Evolutionary conservation across 1,140 invertebrate genomes (phyloP).

Genomic region (Linepithema humile): DNA sequence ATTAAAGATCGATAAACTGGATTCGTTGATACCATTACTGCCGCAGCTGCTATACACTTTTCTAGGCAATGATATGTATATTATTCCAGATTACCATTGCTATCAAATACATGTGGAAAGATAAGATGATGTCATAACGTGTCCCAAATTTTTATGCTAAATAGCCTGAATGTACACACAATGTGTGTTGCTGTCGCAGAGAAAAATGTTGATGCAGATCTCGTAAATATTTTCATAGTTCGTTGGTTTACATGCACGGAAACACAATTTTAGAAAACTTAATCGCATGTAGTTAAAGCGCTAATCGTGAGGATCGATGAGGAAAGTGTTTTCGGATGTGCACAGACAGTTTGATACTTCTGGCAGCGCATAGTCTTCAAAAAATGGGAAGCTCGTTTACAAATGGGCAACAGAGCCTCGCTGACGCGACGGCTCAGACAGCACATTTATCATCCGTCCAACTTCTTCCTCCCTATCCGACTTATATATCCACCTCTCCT

Average conservation of each 20-base stretch:
- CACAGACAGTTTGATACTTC: conserved; percentile 51
- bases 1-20: not conserved
- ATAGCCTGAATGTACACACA: not conserved
- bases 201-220: not conserved
- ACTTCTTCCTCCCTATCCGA: conserved; percentile 62
- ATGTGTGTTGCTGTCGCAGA: not conserved
- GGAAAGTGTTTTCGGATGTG: conserved; percentile 33
- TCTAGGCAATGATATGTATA: not conserved
- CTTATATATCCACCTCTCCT: conserved; percentile 15
- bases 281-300: not conserved
- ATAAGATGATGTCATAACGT: not conserved
- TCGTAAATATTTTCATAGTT: not conserved
- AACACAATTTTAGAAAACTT: not conserved
- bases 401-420: conserved; percentile 77
- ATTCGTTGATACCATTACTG: not conserved
- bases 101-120: not conserved
- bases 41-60: not conserved
- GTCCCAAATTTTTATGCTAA: not conserved
- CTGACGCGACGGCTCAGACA: conserved; percentile 69
- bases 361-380: conserved; percentile 49
- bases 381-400: conserved; percentile 76
- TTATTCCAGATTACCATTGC: not conserved
- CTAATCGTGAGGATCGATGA: conserved; percentile 50
- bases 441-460: conserved; percentile 75
- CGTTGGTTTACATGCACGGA: not conserved